Percentiles rank a stretch among this genome's conserved stretches.
Evolutionary conservation across 2,797 vertebrate species (phyloP).

Genomic region (Dromococcyx pavoninus): DNA sequence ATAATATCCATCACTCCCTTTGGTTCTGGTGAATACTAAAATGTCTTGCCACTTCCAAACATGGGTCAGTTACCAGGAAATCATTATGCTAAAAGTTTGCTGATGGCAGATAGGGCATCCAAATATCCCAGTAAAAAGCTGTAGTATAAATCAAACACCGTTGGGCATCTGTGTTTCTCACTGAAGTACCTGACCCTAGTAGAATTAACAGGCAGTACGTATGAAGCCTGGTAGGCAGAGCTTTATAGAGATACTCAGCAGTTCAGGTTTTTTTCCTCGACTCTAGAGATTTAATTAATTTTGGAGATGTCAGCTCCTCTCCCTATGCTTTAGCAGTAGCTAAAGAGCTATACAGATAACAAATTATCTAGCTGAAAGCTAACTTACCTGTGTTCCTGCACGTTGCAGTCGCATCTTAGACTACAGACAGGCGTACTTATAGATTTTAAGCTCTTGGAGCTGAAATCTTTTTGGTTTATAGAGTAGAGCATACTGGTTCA

Average conservation of each 20-base stretch:
- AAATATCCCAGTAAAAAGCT: neutral
- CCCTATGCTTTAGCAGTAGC: neutral
- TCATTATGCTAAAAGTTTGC: neutral
- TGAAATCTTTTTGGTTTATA: neutral
- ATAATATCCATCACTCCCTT: neutral
- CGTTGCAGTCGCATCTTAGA: neutral
- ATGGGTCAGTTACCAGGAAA: neutral
- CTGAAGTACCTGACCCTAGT: neutral
- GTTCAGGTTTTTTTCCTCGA: accelerated
- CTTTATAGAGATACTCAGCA: neutral
- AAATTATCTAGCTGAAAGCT: neutral
- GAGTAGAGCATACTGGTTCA: neutral
- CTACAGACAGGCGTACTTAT: neutral
- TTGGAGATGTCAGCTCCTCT: neutral
- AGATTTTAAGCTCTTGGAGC: neutral
- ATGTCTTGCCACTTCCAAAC: neutral
- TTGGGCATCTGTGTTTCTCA: neutral
- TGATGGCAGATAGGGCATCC: neutral
- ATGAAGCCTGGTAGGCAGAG: neutral
- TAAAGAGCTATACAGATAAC: neutral
- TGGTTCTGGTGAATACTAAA: neutral
- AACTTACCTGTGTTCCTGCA: neutral
- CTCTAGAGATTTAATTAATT: neutral
- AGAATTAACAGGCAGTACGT: neutral
- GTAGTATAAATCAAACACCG: neutral